Conservation (phyloP, 2,797 vertebrate species). For the Poecilia velifera region DNA sequence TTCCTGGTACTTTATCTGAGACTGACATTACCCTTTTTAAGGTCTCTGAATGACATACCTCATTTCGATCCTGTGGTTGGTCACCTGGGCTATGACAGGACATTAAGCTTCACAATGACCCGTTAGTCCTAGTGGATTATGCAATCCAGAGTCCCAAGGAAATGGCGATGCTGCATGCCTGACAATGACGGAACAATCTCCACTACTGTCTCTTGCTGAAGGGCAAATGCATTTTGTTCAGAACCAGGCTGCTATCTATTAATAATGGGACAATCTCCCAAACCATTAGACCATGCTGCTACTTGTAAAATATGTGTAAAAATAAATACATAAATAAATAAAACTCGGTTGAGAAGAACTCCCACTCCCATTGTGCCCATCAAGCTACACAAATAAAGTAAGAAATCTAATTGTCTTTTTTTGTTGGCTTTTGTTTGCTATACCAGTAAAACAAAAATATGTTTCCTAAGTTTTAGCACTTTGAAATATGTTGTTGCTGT, state of each 20-base stretch:
- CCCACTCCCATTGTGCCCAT: conserved; percentile 13
- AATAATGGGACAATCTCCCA: conserved; percentile 47
- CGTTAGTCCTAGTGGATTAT: conserved; percentile 61
- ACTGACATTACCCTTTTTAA: conserved; percentile 16
- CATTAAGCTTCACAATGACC: conserved; percentile 57
- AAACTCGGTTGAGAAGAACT: conserved; percentile 8
- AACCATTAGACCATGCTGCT: conserved; percentile 24
- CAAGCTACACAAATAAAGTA: neutral
- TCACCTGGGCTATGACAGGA: conserved; percentile 48
- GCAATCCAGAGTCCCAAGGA: conserved; percentile 32
- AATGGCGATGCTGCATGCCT: conserved; percentile 29
- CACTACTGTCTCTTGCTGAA: conserved; percentile 40
- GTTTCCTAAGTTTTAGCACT: neutral
- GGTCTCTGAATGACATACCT: conserved; percentile 43
- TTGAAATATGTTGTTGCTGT: neutral
- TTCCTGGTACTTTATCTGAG: conserved; percentile 8
- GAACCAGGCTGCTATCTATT: conserved; percentile 50
- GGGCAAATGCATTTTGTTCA: conserved; percentile 46
- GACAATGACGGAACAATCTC: conserved; percentile 58
- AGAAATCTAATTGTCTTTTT: neutral
- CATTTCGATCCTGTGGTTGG: conserved; percentile 35
- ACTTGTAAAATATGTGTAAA: conserved; percentile 27
- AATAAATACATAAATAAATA: neutral
- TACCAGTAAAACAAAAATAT: neutral
- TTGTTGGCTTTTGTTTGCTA: neutral